Conservation (phyloP, 2,797 vertebrate species). For the Sebastolobus alascanus region DNA sequence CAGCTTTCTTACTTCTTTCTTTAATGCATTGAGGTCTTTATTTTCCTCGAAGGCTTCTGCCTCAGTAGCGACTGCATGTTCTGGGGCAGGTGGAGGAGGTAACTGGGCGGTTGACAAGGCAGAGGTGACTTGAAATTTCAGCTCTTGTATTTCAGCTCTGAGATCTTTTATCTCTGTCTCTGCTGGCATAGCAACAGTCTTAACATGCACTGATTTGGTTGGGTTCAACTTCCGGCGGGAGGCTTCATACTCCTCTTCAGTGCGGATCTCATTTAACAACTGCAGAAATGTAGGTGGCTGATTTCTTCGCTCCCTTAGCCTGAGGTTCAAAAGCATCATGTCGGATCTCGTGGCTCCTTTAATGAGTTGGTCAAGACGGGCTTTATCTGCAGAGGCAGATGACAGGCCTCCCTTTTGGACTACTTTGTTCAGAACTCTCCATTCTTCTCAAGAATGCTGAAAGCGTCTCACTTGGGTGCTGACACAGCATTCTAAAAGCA, state of each 20-base stretch:
- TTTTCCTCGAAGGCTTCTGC: too few species aligned
- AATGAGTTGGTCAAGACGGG: conserved; percentile 27
- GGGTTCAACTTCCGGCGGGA: background rate
- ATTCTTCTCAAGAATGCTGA: conserved; percentile 34
- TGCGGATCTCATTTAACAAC: background rate
- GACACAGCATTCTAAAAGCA: background rate
- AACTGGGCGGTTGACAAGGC: too few species aligned
- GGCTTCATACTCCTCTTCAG: background rate
- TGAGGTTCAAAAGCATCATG: conserved; percentile 23
- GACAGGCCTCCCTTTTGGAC: too few species aligned
- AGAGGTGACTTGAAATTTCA: background rate
- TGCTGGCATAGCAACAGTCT: background rate
- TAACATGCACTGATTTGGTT: background rate
- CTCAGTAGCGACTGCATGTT: too few species aligned
- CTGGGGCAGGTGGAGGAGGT: too few species aligned
- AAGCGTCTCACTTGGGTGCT: conserved; percentile 14
- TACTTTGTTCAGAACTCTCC: background rate
- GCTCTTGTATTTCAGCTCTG: background rate
- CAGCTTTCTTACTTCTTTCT: too few species aligned
- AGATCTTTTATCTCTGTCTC: background rate
- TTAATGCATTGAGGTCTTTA: too few species aligned
- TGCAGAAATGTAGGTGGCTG: background rate
- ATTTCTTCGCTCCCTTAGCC: conserved; percentile 16
- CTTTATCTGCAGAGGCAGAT: background rate
- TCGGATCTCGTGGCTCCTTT: conserved; percentile 30